Evolutionary conservation across 2,797 vertebrate genomes (phyloP).

Genomic region (Myripristis murdjan): DNA sequence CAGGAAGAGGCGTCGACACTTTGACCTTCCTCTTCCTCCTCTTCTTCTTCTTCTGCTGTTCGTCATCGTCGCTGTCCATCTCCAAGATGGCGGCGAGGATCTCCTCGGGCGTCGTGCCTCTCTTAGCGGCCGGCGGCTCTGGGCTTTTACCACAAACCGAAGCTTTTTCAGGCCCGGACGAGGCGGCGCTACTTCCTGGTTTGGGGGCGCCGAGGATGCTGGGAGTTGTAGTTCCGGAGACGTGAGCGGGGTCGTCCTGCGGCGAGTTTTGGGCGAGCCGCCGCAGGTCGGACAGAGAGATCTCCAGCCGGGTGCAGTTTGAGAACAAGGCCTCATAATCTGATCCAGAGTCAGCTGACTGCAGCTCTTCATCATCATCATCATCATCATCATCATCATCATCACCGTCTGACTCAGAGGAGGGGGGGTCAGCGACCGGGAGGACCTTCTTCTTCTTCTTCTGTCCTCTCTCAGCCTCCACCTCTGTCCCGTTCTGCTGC

Average conservation of each 20-base stretch:
- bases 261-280: constrained; percentile 73
- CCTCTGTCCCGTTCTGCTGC: background rate
- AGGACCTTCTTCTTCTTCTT: background rate
- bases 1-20: constrained; percentile 70
- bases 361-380: constrained; percentile 19
- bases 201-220: constrained; percentile 7
- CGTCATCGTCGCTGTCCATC: constrained; percentile 76
- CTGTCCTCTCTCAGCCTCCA: constrained; percentile 34
- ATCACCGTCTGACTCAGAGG: constrained; percentile 37
- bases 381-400: constrained; percentile 14
- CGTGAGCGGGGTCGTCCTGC: no score
- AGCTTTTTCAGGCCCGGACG: background rate
- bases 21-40: constrained; percentile 46
- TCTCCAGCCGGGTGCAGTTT: constrained; percentile 84
- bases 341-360: constrained; percentile 55
- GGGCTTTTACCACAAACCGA: background rate
- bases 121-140: constrained; percentile 46
- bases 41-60: constrained; percentile 58
- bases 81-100: constrained; percentile 89
- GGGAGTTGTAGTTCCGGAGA: constrained; percentile 33
- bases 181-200: background rate
- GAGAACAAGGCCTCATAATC: constrained; percentile 91
- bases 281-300: constrained; percentile 90
- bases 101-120: constrained; percentile 86
- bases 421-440: constrained; percentile 2